phyloP scores from a whole-genome alignment of 2,113 vertebrate species.

The Zosterops japonicus region DNA sequence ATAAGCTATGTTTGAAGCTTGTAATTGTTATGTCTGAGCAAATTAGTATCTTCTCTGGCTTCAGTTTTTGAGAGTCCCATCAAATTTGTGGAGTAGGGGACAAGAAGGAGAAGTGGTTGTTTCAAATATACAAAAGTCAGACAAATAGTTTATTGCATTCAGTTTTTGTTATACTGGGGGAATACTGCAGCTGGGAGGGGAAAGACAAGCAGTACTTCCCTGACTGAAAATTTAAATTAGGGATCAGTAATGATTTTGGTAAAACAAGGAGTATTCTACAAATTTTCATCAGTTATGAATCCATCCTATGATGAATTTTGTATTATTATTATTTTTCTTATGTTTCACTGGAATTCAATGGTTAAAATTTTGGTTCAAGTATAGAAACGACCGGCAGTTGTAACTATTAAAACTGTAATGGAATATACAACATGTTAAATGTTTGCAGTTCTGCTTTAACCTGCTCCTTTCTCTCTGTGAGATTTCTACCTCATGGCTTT shows the following conservation, averaged over 20 bases:
- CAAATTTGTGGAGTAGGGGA: background rate
- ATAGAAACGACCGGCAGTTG: background rate
- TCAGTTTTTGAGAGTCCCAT: background rate
- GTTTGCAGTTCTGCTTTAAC: background rate
- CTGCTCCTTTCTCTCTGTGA: background rate
- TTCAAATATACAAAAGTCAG: background rate
- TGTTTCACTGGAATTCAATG: background rate
- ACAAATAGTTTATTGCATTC: background rate
- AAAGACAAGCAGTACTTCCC: background rate
- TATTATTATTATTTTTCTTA: background rate
- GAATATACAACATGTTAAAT: background rate
- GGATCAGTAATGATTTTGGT: background rate
- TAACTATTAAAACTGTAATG: background rate
- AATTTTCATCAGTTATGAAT: background rate
- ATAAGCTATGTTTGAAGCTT: constrained; percentile 42
- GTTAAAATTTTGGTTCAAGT: background rate
- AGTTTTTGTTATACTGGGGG: background rate
- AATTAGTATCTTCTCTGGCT: constrained; percentile 33
- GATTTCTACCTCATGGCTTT: background rate
- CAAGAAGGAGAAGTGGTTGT: background rate
- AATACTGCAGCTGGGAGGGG: background rate
- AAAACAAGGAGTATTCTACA: background rate
- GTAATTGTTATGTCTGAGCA: constrained; percentile 17
- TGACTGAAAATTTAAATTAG: background rate
- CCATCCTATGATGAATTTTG: background rate